Conservation (phyloP, 1,140 invertebrate genomes). For the Bilobella aurantiaca region DNA sequence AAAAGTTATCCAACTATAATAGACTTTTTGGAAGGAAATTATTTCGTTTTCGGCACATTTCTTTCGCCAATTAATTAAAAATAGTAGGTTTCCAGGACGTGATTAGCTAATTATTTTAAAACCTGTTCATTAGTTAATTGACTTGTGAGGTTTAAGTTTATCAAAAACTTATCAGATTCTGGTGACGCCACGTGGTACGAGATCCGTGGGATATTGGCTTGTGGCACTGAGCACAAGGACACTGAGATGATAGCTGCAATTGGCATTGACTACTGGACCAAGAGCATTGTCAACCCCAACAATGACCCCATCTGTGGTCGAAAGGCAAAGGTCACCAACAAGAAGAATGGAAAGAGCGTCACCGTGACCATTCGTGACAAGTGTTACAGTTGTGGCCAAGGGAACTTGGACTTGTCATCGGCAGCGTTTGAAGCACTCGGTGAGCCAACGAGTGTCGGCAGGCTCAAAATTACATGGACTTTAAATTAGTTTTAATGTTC, state of each 20-base stretch:
- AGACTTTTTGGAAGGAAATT: too few species aligned
- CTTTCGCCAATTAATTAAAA: too few species aligned
- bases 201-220: constrained; percentile 2
- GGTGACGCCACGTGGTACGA: constrained; percentile 19
- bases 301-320: constrained; percentile 14
- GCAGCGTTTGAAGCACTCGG: constrained; percentile 10
- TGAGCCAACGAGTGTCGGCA: neutral
- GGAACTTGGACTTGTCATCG: constrained; percentile 13
- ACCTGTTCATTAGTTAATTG: too few species aligned
- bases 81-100: too few species aligned
- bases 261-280: constrained; percentile 2
- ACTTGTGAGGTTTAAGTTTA: too few species aligned
- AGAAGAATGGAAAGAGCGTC: neutral
- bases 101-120: too few species aligned
- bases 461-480: constrained; percentile 13
- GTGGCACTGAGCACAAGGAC: constrained; percentile 4
- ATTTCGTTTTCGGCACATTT: too few species aligned
- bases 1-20: too few species aligned
- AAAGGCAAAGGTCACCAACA: neutral
- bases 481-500: too few species aligned
- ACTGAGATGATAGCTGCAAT: constrained; percentile 12
- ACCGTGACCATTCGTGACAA: constrained; percentile 13
- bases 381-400: constrained; percentile 6
- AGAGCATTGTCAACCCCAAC: constrained; percentile 11
- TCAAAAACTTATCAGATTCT: too few species aligned